Evolutionary conservation across 2,113 vertebrate genomes (phyloP).

Genomic region (Nycticorax nycticorax): DNA sequence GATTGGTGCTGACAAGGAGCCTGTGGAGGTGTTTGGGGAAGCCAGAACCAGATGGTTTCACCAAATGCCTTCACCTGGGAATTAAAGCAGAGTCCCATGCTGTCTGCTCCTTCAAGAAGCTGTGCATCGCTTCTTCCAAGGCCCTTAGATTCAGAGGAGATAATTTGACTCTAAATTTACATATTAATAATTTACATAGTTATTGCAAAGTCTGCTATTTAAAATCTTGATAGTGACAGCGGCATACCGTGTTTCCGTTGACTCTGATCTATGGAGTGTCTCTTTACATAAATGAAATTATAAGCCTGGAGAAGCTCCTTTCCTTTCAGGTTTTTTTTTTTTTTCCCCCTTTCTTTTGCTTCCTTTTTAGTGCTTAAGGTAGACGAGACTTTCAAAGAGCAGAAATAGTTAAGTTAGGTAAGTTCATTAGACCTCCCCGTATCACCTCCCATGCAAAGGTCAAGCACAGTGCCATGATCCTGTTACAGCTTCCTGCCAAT

Average conservation of each 20-base stretch:
- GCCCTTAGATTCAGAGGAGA: slow-evolving; percentile 45
- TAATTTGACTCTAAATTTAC: slow-evolving; percentile 60
- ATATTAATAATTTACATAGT: slow-evolving; percentile 68
- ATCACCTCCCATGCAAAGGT: slow-evolving; percentile 62
- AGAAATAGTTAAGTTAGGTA: slow-evolving; percentile 69
- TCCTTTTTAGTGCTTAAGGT: not conserved
- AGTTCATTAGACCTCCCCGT: slow-evolving; percentile 50
- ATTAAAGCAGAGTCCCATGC: not conserved
- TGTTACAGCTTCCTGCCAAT: slow-evolving; percentile 76
- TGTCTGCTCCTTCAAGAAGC: not conserved
- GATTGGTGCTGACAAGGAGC: not conserved
- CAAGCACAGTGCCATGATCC: slow-evolving; percentile 61
- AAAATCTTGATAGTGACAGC: slow-evolving; percentile 53
- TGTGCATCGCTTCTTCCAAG: not conserved
- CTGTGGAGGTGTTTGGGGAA: not conserved
- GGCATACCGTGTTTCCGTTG: not conserved
- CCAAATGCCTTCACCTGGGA: not conserved
- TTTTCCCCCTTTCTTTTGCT: not conserved
- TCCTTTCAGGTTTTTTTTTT: not conserved
- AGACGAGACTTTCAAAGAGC: not conserved
- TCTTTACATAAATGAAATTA: slow-evolving; percentile 14
- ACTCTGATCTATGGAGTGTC: slow-evolving; percentile 20
- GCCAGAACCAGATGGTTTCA: not conserved
- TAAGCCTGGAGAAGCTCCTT: not conserved
- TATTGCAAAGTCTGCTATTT: slow-evolving; percentile 62